A percentile compares a stretch with the other conserved stretches of the same genome.
These are phyloP conservation scores for Escarpia spicata DNA, from an alignment of 2,888 invertebrate genomes.

Conservation along the genomic window DNA sequence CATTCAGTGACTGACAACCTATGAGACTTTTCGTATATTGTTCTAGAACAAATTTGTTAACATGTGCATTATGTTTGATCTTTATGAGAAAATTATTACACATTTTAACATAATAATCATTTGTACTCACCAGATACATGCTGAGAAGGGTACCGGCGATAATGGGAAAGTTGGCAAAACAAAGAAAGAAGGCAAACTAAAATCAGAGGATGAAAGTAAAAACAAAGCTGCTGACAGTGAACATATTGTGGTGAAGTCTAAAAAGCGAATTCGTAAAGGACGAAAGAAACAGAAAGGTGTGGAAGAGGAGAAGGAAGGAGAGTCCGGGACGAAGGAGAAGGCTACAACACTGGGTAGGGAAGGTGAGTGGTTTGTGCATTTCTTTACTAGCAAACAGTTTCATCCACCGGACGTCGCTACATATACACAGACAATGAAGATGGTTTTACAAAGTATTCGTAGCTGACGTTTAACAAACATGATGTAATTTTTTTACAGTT, in stretches of 20 bases:
- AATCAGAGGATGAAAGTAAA: background rate
- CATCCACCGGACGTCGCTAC: no score
- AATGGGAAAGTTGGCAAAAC: slow-evolving; percentile 5
- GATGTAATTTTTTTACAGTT: no score
- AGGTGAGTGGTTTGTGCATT: background rate
- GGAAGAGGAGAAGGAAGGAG: background rate
- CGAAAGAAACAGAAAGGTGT: background rate
- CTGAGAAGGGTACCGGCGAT: background rate
- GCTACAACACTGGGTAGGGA: background rate
- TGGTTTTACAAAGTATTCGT: no score
- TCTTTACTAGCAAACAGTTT: background rate
- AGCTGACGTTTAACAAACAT: no score
- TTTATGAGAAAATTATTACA: background rate
- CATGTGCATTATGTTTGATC: background rate
- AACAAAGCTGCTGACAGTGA: background rate
- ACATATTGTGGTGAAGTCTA: background rate
- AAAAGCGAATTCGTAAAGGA: slow-evolving; percentile 18
- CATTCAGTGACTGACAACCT: no score
- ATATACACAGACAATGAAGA: no score
- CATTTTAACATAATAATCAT: background rate
- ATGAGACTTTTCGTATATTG: background rate
- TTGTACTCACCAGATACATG: background rate
- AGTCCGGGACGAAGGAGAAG: background rate
- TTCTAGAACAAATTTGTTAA: background rate
- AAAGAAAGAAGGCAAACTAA: background rate